These are phyloP conservation scores for Caerostris darwini DNA, from an alignment of 1,140 invertebrate species.

Conservation along the genomic window DNA sequence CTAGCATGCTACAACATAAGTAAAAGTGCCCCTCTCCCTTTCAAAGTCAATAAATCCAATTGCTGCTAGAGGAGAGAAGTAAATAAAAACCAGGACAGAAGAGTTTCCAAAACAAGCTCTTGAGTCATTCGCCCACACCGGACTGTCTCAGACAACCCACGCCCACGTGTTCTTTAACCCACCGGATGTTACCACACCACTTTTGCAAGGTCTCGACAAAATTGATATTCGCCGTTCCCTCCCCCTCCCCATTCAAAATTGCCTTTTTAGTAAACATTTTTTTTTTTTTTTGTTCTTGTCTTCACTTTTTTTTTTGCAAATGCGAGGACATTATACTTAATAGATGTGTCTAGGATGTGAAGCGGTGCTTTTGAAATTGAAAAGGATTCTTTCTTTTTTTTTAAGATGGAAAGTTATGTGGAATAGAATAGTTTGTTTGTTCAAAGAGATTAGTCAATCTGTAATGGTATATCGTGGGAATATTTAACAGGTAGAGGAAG, in stretches of 20 bases:
- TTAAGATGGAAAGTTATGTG: too few relatives aligned
- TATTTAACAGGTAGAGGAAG: too few relatives aligned
- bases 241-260: background rate
- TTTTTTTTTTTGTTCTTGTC: background rate
- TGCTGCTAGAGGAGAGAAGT: background rate
- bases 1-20: background rate
- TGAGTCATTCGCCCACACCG: slow-evolving; percentile 73
- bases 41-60: slow-evolving; percentile 67
- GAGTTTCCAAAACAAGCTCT: slow-evolving; percentile 62
- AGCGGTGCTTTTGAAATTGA: too few relatives aligned
- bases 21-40: background rate
- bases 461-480: too few relatives aligned
- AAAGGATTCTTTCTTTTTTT: too few relatives aligned
- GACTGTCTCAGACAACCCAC: slow-evolving; percentile 64
- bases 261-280: background rate
- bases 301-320: background rate
- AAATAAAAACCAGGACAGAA: slow-evolving; percentile 31
- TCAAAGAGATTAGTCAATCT: too few relatives aligned
- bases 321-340: background rate
- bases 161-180: background rate
- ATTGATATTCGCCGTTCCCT: slow-evolving; percentile 48
- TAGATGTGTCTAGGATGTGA: background rate
- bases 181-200: slow-evolving; percentile 58
- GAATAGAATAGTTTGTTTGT: too few relatives aligned
- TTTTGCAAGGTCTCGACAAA: slow-evolving; percentile 63